These are phyloP conservation scores for Plectropomus leopardus DNA, from an alignment of 2,113 vertebrate species.

Conservation along the genomic window DNA sequence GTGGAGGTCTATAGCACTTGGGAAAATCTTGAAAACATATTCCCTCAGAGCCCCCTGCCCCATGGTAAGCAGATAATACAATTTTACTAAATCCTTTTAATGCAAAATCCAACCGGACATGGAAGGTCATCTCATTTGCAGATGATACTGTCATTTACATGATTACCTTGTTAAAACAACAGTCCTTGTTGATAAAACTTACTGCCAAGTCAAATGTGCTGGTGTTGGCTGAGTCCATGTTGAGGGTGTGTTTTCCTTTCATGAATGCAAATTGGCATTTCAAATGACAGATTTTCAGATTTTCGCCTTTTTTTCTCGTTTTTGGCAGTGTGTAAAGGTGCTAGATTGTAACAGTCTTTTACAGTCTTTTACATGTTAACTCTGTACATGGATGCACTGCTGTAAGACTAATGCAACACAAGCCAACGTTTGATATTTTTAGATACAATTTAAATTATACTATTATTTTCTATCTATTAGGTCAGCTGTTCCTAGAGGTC, in stretches of 20 bases:
- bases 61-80: neutral
- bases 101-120: neutral
- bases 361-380: too few relatives aligned
- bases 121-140: neutral
- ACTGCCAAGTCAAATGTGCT: neutral
- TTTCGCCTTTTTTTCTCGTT: too few relatives aligned
- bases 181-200: neutral
- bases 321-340: too few relatives aligned
- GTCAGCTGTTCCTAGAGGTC: too few relatives aligned
- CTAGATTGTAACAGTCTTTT: too few relatives aligned
- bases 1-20: slow-evolving; percentile 31
- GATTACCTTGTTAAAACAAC: neutral
- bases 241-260: neutral
- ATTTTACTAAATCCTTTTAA: neutral
- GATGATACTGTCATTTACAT: neutral
- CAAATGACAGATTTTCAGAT: neutral
- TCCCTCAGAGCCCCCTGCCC: neutral
- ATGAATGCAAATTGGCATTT: neutral
- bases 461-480: too few relatives aligned
- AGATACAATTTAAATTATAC: too few relatives aligned
- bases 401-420: too few relatives aligned
- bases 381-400: too few relatives aligned
- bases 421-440: too few relatives aligned
- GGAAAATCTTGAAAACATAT: neutral
- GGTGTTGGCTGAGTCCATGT: neutral